Conservation (phyloP, 64 coral and sea anemone species). For the Montipora sp. region DNA sequence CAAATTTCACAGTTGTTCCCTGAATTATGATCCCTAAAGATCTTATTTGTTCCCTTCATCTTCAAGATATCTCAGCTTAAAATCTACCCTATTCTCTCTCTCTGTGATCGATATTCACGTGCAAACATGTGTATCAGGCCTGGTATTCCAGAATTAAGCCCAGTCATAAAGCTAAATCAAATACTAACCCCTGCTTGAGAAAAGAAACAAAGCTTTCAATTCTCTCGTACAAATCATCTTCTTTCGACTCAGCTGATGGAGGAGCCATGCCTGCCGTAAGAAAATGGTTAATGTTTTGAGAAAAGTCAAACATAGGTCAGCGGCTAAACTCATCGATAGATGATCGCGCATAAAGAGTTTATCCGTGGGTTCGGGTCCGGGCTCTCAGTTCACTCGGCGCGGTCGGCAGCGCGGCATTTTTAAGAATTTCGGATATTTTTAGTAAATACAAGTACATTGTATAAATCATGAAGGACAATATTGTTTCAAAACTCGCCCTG, state of each 20-base stretch:
- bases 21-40: too few relatives aligned
- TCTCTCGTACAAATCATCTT: slow-evolving; percentile 68
- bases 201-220: slow-evolving; percentile 68
- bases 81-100: too few relatives aligned
- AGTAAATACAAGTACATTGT: background rate
- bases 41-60: too few relatives aligned
- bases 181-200: slow-evolving; percentile 66
- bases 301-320: background rate
- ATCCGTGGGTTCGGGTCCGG: background rate
- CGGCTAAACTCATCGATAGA: background rate
- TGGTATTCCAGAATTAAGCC: too few relatives aligned
- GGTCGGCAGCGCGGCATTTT: too few relatives aligned
- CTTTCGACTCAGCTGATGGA: slow-evolving; percentile 41
- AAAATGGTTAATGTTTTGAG: too few relatives aligned
- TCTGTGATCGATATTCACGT: too few relatives aligned
- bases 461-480: background rate
- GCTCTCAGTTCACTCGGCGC: background rate
- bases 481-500: slow-evolving; percentile 46
- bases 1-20: too few relatives aligned
- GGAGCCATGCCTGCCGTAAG: background rate
- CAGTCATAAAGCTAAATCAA: too few relatives aligned
- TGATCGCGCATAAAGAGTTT: background rate
- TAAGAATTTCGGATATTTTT: background rate
- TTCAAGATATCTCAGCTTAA: too few relatives aligned
- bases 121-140: too few relatives aligned